phyloP scores from a whole-genome alignment of 2,888 invertebrate genomes.

The Diarsia rubi region DNA sequence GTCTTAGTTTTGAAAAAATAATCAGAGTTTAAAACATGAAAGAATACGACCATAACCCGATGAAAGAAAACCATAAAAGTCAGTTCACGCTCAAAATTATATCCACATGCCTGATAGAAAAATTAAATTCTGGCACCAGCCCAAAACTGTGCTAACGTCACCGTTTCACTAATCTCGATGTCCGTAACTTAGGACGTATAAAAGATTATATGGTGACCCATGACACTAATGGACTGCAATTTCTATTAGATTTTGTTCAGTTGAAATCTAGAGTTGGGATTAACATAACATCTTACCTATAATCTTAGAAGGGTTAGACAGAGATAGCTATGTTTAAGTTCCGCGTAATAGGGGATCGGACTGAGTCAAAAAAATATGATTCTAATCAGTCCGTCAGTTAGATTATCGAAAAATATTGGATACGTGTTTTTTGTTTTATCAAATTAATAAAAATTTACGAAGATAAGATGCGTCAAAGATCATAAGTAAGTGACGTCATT shows the following conservation, averaged over 20 bases:
- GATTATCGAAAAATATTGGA: too few species aligned
- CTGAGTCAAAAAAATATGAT: too few species aligned
- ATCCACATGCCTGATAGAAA: constrained; percentile 34
- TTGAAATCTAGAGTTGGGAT: neutral
- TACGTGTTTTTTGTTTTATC: too few species aligned
- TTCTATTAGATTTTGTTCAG: neutral
- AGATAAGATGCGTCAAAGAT: too few species aligned
- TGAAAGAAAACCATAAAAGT: constrained; percentile 40
- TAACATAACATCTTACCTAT: too few species aligned
- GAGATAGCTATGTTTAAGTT: too few species aligned
- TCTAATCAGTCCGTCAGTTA: too few species aligned
- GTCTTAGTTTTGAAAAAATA: neutral
- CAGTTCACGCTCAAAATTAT: constrained; percentile 29
- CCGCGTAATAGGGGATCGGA: too few species aligned
- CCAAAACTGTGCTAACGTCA: constrained; percentile 50
- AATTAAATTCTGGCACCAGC: constrained; percentile 40
- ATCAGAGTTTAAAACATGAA: neutral
- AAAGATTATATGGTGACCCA: constrained; percentile 1
- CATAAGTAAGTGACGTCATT: too few species aligned
- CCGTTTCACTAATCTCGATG: constrained; percentile 42
- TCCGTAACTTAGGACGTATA: constrained; percentile 35
- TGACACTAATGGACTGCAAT: neutral
- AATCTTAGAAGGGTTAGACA: too few species aligned
- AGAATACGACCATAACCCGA: neutral
- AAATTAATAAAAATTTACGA: too few species aligned